Base-by-base conservation (phyloP, 2,797 vertebrate species). In the Manis javanica region DNA sequence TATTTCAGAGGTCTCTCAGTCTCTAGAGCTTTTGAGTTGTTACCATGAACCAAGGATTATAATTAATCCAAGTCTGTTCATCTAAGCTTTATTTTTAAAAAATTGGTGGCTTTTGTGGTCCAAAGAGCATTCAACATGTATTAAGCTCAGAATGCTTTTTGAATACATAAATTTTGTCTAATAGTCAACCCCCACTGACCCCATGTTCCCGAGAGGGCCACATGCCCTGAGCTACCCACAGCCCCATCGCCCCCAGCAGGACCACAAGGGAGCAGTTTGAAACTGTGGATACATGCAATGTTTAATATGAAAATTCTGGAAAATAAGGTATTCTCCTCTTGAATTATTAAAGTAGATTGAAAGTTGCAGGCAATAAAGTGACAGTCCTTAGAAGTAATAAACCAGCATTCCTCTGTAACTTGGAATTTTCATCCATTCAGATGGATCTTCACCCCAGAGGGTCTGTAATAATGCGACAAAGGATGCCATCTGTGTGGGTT, bases 361-460 rank as follows among this genome's bases (percentile, higher is more conserved):
- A 59, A 37, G 31, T 59, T 66, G 39, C 1, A 2, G 74, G 53
- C 1, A 0, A 29, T 15, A n/a, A 23, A n/a, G 5, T 1, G 34
- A 66, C 49, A 71, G 29, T n/a, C 37, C 37, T 55, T 6, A 29
- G 12, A 63, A 31, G 6, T 37, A 10, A 37, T 29, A 34, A 85
- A 23, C 2, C 53, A 68, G 31, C 59, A 3, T 82, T 64, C 82
- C 75, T 55, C 31, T 34, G 34, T 21, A 49, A 68, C 26, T 11
- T 19, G 29, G 66, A 21, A 72, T 64, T 72, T 79, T 34, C 51
- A 16, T n/a, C 77, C 37, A 4, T 61, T 29, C 55, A 29, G 46
- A 57, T 0, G 3, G 55, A 4, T 2, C 57, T n/a, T 29, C 12
- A 12, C 57, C 39, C 69, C 0, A 0, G 9, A 34, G 53, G 42